Evolutionary conservation across 2,113 vertebrate species (phyloP).

Genomic region (Cariama cristata): DNA sequence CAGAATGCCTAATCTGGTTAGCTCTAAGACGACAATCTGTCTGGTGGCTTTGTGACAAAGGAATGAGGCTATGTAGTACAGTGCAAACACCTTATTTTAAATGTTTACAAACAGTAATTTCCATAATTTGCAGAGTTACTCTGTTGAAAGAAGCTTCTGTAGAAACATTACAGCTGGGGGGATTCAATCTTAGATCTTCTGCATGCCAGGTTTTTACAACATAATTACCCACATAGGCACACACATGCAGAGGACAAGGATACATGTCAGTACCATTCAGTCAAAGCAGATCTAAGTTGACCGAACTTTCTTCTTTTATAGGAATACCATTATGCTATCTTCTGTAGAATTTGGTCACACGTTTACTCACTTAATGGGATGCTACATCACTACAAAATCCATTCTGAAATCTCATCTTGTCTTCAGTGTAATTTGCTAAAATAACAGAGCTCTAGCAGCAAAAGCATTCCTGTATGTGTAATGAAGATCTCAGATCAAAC

Average conservation of each 20-base stretch:
- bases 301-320: neutral
- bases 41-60: constrained; percentile 9
- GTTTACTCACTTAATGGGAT: neutral
- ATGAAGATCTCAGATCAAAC: constrained; percentile 46
- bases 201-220: neutral
- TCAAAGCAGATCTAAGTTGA: neutral
- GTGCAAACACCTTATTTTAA: neutral
- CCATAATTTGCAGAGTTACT: neutral
- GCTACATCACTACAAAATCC: neutral
- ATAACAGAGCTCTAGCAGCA: neutral
- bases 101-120: neutral
- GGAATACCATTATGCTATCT: neutral
- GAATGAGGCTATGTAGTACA: neutral
- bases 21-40: constrained; percentile 37
- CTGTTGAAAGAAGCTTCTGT: neutral
- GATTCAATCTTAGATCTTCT: neutral
- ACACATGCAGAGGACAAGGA: neutral
- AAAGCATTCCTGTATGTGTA: neutral
- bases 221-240: neutral
- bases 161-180: neutral
- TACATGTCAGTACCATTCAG: neutral
- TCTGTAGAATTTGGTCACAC: neutral
- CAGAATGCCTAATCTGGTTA: constrained; percentile 42
- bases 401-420: neutral
- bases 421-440: neutral